These are phyloP conservation scores for Chloroceryle inda DNA, from an alignment of 2,797 vertebrate species.

Conservation along the genomic window DNA sequence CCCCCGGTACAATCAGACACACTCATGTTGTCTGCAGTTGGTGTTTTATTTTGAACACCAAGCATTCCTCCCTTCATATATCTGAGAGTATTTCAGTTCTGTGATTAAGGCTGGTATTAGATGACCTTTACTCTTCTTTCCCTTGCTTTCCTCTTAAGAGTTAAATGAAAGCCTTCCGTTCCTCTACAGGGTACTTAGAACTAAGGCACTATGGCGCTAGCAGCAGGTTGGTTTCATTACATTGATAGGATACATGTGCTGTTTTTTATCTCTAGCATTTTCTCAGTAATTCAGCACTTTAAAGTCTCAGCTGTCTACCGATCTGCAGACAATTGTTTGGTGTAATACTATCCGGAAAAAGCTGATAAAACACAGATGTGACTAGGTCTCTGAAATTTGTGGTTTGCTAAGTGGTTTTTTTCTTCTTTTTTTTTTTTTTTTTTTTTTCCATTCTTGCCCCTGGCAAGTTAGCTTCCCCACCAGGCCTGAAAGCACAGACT, in stretches of 20 bases:
- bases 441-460: slow-evolving; percentile 68
- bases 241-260: slow-evolving; percentile 89
- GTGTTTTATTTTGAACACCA: slow-evolving; percentile 79
- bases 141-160: slow-evolving; percentile 81
- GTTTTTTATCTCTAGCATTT: slow-evolving; percentile 90
- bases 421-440: rapidly evolving
- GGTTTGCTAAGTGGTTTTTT: slow-evolving; percentile 86
- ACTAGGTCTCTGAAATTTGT: slow-evolving; percentile 94
- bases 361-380: slow-evolving; percentile 99
- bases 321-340: slow-evolving; percentile 97
- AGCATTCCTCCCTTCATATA: slow-evolving; percentile 69
- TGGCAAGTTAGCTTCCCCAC: slow-evolving; percentile 81
- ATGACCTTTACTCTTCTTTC: slow-evolving; percentile 83
- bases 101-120: slow-evolving; percentile 83
- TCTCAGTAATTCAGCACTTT: slow-evolving; percentile 95
- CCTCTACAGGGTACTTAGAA: slow-evolving; percentile 80
- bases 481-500: slow-evolving; percentile 68
- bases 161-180: slow-evolving; percentile 86
- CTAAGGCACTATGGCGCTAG: slow-evolving; percentile 80
- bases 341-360: slow-evolving; percentile 96
- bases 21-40: slow-evolving; percentile 66
- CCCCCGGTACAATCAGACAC: slow-evolving; percentile 66
- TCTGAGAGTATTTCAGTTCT: slow-evolving; percentile 72
- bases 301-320: slow-evolving; percentile 91
- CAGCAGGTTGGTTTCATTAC: slow-evolving; percentile 89